Percentiles rank a stretch among this genome's conserved stretches.
phyloP scores from a whole-genome alignment of 2,888 invertebrate genomes.

The Drosophila lacicola region DNA sequence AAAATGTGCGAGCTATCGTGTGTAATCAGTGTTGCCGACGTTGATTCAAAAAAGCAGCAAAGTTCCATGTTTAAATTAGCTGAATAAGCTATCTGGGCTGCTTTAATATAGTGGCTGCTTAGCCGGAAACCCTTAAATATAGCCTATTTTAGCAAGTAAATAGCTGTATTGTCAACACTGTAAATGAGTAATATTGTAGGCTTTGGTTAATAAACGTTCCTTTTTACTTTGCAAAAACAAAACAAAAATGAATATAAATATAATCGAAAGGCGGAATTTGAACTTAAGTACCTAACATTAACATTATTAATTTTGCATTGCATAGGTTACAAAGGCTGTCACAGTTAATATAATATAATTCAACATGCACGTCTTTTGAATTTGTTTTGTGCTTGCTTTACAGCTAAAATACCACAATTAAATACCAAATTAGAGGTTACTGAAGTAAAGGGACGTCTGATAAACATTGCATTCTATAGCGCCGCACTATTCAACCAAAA shows the following conservation, averaged over 20 bases:
- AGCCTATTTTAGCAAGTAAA: no score
- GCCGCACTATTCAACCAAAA: conserved; percentile 87
- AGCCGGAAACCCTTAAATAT: no score
- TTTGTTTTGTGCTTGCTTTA: conserved; percentile 26
- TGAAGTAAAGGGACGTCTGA: neutral
- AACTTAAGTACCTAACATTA: conserved; percentile 53
- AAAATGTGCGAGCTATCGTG: no score
- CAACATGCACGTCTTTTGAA: conserved; percentile 25
- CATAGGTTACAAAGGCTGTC: conserved; percentile 21
- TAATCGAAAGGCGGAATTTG: conserved; percentile 30
- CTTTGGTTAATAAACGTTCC: conserved; percentile 32
- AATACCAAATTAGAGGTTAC: conserved; percentile 40
- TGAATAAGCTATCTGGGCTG: no score
- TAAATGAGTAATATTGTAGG: no score
- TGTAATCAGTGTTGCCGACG: no score
- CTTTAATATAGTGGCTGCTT: no score
- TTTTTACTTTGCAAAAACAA: conserved; percentile 48
- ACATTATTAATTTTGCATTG: conserved; percentile 58
- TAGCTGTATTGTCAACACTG: no score
- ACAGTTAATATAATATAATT: conserved; percentile 16
- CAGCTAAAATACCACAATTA: conserved; percentile 59
- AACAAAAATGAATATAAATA: conserved; percentile 45
- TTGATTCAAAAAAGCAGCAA: no score
- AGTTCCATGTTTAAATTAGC: no score
- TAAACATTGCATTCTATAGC: neutral